Conservation (phyloP, 2,113 vertebrate genomes). For the Lonchura striata region DNA sequence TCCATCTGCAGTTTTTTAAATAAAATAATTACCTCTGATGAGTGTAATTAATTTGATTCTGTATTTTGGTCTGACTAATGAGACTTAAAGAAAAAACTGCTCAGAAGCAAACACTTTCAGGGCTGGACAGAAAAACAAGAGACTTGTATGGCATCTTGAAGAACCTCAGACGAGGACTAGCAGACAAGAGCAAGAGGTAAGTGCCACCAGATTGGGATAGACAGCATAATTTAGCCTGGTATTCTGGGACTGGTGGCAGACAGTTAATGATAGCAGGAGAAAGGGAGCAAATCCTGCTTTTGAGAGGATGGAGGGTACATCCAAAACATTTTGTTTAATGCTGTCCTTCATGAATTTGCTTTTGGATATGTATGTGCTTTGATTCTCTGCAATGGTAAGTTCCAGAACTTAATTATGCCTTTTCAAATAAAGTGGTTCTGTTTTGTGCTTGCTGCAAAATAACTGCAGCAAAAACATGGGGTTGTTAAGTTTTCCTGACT, state of each 20-base stretch:
- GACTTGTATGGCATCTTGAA: not conserved
- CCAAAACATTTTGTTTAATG: not conserved
- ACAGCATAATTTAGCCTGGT: not conserved
- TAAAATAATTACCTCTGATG: not conserved
- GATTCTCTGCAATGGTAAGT: not conserved
- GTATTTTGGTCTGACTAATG: not conserved
- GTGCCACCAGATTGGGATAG: not conserved
- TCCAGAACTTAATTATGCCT: not conserved
- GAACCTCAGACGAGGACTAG: not conserved
- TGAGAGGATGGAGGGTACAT: not conserved
- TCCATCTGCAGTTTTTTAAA: not conserved
- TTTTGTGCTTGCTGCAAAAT: not conserved
- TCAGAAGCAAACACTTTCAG: not conserved
- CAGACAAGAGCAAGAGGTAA: not conserved
- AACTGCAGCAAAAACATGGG: not conserved
- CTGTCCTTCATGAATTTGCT: not conserved
- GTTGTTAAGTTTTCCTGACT: not conserved
- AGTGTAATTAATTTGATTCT: not conserved
- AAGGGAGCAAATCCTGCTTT: not conserved
- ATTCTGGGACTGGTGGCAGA: not conserved
- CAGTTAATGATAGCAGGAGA: not conserved
- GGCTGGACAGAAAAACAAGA: not conserved
- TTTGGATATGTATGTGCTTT: not conserved
- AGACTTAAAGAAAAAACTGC: not conserved
- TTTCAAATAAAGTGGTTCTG: not conserved